Conservation (phyloP, 2,113 vertebrate genomes). For the Gnathonemus longibarbis region DNA sequence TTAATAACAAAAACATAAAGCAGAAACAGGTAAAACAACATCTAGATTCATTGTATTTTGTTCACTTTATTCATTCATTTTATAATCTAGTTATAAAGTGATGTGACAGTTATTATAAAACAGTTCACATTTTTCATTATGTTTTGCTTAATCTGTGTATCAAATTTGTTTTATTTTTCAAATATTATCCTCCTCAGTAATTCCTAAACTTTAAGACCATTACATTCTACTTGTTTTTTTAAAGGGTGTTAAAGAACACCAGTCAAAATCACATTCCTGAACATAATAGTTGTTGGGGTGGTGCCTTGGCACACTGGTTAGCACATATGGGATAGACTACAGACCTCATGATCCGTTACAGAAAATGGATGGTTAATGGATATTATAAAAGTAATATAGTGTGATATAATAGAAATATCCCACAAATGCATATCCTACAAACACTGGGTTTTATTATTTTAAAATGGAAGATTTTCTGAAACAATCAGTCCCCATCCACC, state of each 20-base stretch:
- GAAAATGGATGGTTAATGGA: background rate
- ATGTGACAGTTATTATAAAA: background rate
- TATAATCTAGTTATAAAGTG: background rate
- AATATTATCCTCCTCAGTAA: background rate
- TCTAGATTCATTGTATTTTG: background rate
- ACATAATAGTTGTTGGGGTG: background rate
- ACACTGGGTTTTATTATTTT: background rate
- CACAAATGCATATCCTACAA: background rate
- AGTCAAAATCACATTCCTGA: background rate
- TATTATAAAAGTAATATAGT: background rate
- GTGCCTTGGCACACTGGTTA: background rate
- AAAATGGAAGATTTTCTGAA: background rate
- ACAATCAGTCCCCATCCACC: background rate
- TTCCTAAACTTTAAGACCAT: background rate
- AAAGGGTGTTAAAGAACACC: background rate
- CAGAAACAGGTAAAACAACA: background rate
- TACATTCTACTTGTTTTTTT: background rate
- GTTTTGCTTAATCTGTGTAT: background rate
- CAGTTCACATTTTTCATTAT: background rate
- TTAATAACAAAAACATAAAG: background rate
- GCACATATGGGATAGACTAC: background rate
- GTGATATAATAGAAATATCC: background rate
- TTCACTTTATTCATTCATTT: background rate
- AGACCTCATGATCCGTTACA: background rate
- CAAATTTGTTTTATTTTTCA: background rate